phyloP scores from a whole-genome alignment of 2,113 vertebrate genomes.

The Cynopterus brachyotis region DNA sequence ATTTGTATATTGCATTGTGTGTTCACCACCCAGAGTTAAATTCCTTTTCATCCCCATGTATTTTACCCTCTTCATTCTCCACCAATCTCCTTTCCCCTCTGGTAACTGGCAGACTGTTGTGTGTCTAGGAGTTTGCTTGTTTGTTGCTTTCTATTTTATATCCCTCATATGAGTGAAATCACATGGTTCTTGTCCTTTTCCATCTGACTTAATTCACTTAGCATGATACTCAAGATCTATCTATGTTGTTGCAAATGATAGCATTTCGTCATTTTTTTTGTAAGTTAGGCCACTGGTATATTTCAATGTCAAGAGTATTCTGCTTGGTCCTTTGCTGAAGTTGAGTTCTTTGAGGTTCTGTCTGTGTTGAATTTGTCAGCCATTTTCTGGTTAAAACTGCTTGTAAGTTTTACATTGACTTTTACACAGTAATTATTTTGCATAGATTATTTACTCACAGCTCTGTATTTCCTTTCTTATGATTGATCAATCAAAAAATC shows the following conservation, averaged over 20 bases:
- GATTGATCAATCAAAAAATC: not conserved
- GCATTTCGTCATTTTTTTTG: not conserved
- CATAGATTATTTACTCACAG: not conserved
- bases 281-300: not conserved
- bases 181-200: too few species aligned
- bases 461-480: not conserved
- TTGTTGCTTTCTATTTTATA: too few species aligned
- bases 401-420: not conserved
- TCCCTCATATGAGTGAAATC: too few species aligned
- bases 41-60: too few species aligned
- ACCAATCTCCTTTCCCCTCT: too few species aligned
- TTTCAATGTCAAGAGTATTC: not conserved
- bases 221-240: not conserved
- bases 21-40: not conserved
- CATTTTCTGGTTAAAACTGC: not conserved
- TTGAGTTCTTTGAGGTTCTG: not conserved
- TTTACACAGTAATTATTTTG: not conserved
- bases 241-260: not conserved
- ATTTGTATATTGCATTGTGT: not conserved
- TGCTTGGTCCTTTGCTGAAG: not conserved
- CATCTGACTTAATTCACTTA: too few species aligned
- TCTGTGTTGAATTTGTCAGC: not conserved
- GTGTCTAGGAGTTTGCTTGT: too few species aligned
- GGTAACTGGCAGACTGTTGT: too few species aligned
- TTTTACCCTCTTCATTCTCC: too few species aligned